Conservation (phyloP, 2,797 vertebrate species). For the Notolabrus celidotus region DNA sequence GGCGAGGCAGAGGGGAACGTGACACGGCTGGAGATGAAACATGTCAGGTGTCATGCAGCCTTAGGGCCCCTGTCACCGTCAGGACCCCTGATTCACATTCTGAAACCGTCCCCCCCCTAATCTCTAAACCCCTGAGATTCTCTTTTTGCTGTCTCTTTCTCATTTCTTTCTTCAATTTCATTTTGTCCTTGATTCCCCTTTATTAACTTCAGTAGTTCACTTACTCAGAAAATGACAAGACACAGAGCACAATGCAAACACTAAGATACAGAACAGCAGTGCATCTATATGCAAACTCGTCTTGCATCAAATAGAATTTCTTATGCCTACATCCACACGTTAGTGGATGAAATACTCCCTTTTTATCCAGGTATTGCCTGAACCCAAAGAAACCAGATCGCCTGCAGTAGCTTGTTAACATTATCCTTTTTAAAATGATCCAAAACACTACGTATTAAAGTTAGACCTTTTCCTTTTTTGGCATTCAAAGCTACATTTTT, state of each 20-base stretch:
- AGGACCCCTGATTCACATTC: conserved; percentile 68
- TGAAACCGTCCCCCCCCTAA: conserved; percentile 4
- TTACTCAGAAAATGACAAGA: too few relatives aligned
- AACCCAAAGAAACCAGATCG: neutral
- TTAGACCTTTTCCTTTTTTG: neutral
- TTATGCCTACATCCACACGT: neutral
- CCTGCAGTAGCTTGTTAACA: neutral
- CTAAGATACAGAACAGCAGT: neutral
- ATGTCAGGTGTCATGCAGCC: conserved; percentile 83
- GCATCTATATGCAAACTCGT: neutral
- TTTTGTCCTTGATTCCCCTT: conserved; percentile 18
- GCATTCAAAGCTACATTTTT: neutral
- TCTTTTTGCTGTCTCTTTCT: neutral
- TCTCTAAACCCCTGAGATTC: conserved; percentile 28
- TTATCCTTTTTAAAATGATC: neutral
- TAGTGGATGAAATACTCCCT: conserved; percentile 1
- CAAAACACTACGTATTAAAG: neutral
- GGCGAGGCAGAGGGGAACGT: conserved; percentile 64
- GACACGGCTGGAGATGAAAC: conserved; percentile 80
- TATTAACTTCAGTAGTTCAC: conserved; percentile 19
- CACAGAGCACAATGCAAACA: neutral
- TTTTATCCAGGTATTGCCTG: neutral
- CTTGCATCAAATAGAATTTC: conserved; percentile 3
- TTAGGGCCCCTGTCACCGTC: conserved; percentile 69
- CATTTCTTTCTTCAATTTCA: conserved; percentile 9